Evolutionary conservation across 2,113 vertebrate species (phyloP), one percentile per base, ranked within the genome.

Genomic region (Polypterus bichir): DNA sequence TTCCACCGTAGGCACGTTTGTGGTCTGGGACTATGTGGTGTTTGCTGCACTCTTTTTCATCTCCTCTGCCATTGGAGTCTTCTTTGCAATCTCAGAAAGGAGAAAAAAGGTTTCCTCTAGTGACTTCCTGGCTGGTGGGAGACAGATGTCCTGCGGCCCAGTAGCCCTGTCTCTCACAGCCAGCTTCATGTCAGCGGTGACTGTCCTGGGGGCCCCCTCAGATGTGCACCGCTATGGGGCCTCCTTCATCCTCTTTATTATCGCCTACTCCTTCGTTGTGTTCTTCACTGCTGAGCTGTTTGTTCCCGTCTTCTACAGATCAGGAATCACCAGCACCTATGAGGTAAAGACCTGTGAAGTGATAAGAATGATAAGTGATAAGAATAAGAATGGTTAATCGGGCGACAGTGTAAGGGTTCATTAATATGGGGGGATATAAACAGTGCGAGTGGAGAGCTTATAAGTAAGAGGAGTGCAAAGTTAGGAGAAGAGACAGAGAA

Each of bases 151-250:
- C 2, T 91, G 77, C 7, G 90, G 80, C 44, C 91, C 90, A 0
- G 89, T 93, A 9, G 89, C 89, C 0, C 72, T 93, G 54, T 93
- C 91, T 6, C 81, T 93, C 49, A 91, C 91, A 0, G 69, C 91
- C 59, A 93, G 90, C 59, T 93, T 93, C 71, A 91, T 92, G 89
- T 93, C 91, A 2, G 91, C 91, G 3, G 83, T 93, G 6, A 91
- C 91, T 0, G 82, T 92, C 1, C 57, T 93, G 59, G 91, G 91
- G 7, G 66, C 81, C 1, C 91, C 91, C 0, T 71, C 90, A 0
- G 91, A 93, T 5, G 85, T 92, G 11, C 91, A 92, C 71, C 86
- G 87, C 9, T 88, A 84, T 0, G 91, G 91, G 3, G 87, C 84
- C 46, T 73, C 86, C 8, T 92, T 82, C 44, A 1, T 82, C 4